phyloP scores from a whole-genome alignment of 2,888 invertebrate genomes.

The Cyrtodaria siliqua region DNA sequence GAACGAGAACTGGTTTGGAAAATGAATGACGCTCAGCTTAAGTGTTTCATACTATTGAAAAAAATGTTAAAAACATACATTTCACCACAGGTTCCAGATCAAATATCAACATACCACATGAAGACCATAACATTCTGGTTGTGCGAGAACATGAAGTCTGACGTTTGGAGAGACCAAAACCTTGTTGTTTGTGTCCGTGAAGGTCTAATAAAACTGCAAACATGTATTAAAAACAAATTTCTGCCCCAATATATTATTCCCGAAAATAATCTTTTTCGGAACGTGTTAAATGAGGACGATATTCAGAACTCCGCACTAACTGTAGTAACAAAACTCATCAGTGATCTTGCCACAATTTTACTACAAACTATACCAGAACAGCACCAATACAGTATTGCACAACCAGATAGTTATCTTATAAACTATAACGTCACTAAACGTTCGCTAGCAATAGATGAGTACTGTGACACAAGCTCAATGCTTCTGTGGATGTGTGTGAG shows the following conservation, averaged over 20 bases:
- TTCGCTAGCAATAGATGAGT: too few relatives aligned
- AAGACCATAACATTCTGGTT: constrained; percentile 34
- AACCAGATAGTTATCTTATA: too few relatives aligned
- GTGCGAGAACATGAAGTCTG: constrained; percentile 16
- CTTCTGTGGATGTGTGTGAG: too few relatives aligned
- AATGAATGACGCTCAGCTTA: constrained; percentile 32
- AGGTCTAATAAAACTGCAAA: constrained; percentile 4
- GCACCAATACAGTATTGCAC: too few relatives aligned
- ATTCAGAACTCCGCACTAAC: constrained; percentile 1
- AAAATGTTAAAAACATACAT: constrained; percentile 11
- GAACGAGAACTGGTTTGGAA: constrained; percentile 40
- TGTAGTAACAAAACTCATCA: background rate
- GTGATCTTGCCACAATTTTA: background rate
- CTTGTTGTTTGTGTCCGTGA: constrained; percentile 5
- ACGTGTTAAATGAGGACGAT: constrained; percentile 11
- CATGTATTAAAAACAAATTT: background rate
- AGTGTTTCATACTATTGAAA: constrained; percentile 27
- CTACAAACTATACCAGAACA: too few relatives aligned
- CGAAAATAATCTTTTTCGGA: constrained; percentile 19
- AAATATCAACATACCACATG: constrained; percentile 23
- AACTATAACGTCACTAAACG: too few relatives aligned
- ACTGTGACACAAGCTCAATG: too few relatives aligned
- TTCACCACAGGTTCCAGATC: constrained; percentile 9
- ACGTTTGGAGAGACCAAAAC: constrained; percentile 2
- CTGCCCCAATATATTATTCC: constrained; percentile 23